Base-by-base conservation (phyloP, 2,797 vertebrate genomes). In the Cichlasoma orientale region DNA sequence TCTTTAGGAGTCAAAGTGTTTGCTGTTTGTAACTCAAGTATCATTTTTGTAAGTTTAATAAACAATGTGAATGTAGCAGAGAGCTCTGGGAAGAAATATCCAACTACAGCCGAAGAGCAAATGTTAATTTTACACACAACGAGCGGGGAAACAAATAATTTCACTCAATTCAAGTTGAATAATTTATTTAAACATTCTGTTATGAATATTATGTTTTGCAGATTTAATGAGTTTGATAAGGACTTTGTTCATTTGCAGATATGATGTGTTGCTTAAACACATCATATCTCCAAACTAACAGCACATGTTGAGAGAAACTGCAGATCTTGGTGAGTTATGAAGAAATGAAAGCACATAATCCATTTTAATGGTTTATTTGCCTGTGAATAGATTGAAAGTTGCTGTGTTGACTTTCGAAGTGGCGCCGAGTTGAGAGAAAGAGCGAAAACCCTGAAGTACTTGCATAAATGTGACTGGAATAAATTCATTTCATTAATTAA, bases 211-310 rank as follows among this genome's bases (percentile, higher is more conserved):
- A 13, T 77, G 72, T 66, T 84, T 70, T 68, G 56, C 19, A 79
- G 59, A 75, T 77, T 77, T 58, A 84, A 72, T 77, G 21, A 82
- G 38, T 27, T 54, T 75, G 16, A 75, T 57, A 70, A 77, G 56
- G 57, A 54, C 36, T 57, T 59, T 23, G 4, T 47, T 74, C 77
- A 33, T 33, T 33, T 9, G 7, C 2, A 9, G 33, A 33, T 33
- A 8, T 33, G 33, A 33, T 33, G 33, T 33, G 33, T 33, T 9
- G 7, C 33, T 33, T 8, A 33, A 31, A 78, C 25, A 78, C 54
- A 73, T 68, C 7, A 19, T 55, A 31, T 73, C 72, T 74, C 19
- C 21, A 56, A 19, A n/a, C 16, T 71, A 74, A 77, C 68, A 27
- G 2, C 4, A 4, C 2, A 27, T 27, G 27, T 27, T 27, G 25